A percentile compares a stretch with the other conserved stretches of the same genome.
Evolutionary conservation across 2,113 vertebrate genomes (phyloP).

Genomic region (Gymnarchus niloticus): DNA sequence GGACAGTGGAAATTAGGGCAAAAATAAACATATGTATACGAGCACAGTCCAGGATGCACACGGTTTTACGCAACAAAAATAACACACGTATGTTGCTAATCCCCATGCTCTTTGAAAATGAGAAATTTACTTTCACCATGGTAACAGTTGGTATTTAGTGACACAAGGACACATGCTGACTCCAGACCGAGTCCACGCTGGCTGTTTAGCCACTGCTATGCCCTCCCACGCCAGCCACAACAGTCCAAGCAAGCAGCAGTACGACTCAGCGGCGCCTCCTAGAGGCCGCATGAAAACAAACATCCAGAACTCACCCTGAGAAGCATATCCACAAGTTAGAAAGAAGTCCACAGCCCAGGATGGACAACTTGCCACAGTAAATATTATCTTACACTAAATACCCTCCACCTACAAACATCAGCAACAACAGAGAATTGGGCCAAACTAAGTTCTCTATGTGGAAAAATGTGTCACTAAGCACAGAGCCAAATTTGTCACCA

Average conservation of each 20-base stretch:
- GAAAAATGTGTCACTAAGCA: not conserved
- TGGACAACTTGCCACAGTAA: not conserved
- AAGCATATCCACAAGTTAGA: not conserved
- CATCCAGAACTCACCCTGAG: not conserved
- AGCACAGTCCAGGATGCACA: not conserved
- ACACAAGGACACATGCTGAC: constrained; percentile 32
- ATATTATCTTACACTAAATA: not conserved
- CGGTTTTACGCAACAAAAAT: not conserved
- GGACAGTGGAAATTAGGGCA: not conserved
- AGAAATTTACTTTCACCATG: constrained; percentile 30
- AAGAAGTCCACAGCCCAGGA: not conserved
- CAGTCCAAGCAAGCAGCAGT: not conserved
- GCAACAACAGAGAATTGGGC: no score
- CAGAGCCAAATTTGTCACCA: not conserved
- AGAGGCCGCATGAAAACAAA: not conserved
- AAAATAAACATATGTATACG: not conserved
- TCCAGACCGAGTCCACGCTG: constrained; percentile 13
- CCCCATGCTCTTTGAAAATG: not conserved
- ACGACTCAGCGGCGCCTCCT: not conserved
- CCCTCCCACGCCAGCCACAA: not conserved
- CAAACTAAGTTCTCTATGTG: not conserved
- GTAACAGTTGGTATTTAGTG: constrained; percentile 38
- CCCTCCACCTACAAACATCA: not conserved
- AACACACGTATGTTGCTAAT: not conserved
- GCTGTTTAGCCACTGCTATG: not conserved